Percentiles rank a stretch among this genome's conserved stretches.
Evolutionary conservation across 2,113 vertebrate genomes (phyloP).

Genomic region (Tinamus guttatus): DNA sequence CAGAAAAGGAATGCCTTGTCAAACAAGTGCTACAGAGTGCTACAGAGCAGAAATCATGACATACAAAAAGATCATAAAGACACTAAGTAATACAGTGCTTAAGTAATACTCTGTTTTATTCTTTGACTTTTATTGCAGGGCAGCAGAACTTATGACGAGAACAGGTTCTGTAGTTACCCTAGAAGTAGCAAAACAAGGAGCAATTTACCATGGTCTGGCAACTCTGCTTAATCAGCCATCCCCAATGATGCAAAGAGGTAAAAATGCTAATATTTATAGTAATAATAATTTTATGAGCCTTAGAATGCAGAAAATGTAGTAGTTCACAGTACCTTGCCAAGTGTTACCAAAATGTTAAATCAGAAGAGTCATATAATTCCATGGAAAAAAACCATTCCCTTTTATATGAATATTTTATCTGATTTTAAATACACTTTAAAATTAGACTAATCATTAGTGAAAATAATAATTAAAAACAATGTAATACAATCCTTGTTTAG

Average conservation of each 20-base stretch:
- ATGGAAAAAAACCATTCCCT: neutral
- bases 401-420: neutral
- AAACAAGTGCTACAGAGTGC: neutral
- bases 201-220: constrained; percentile 96
- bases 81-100: neutral
- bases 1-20: neutral
- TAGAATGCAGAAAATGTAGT: neutral
- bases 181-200: constrained; percentile 97
- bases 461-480: neutral
- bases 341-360: neutral
- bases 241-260: constrained; percentile 95
- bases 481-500: neutral
- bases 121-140: constrained; percentile 78
- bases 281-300: neutral
- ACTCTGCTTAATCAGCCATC: constrained; percentile 97
- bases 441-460: neutral
- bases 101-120: neutral
- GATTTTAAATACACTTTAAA: neutral
- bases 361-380: neutral
- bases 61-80: neutral
- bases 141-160: constrained; percentile 98
- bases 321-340: neutral
- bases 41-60: neutral
- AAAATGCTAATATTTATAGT: constrained; percentile 17
- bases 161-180: constrained; percentile 96